phyloP scores from a whole-genome alignment of 2,888 invertebrate genomes.

The Pheosia gnoma region DNA sequence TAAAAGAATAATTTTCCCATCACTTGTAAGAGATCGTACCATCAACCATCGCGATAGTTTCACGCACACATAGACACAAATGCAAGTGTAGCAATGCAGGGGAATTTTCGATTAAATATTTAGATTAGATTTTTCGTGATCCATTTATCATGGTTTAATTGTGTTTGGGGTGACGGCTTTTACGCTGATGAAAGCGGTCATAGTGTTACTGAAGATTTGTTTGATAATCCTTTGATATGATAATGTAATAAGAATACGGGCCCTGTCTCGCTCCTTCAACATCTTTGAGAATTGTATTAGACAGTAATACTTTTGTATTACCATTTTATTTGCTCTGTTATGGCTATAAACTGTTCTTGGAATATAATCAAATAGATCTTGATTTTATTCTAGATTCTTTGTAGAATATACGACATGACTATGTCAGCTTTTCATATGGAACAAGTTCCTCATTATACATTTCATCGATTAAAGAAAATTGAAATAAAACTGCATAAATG shows the following conservation, averaged over 20 bases:
- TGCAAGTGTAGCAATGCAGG: conserved; percentile 62
- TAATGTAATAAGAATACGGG: conserved; percentile 70
- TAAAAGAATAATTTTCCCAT: too few relatives aligned
- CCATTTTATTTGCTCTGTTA: conserved; percentile 20
- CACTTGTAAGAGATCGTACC: conserved; percentile 1
- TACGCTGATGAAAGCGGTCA: conserved; percentile 62
- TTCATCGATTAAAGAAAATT: too few relatives aligned
- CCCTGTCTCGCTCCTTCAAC: conserved; percentile 30
- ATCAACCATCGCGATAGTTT: conserved; percentile 6
- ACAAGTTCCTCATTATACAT: too few relatives aligned
- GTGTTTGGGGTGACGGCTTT: conserved; percentile 67
- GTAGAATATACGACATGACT: not conserved
- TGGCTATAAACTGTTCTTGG: conserved; percentile 22
- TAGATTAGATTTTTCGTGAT: conserved; percentile 82
- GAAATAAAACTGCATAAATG: too few relatives aligned
- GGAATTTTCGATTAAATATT: conserved; percentile 83
- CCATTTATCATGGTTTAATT: conserved; percentile 83
- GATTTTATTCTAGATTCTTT: not conserved
- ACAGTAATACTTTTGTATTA: conserved; percentile 17
- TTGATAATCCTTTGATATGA: conserved; percentile 76
- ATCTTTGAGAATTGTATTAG: conserved; percentile 19
- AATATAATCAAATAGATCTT: not conserved
- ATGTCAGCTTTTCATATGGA: too few relatives aligned
- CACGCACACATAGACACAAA: conserved; percentile 27
- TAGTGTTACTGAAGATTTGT: conserved; percentile 55